Evolutionary conservation across 2,797 vertebrate genomes (phyloP), one percentile per base, ranked within the genome.

Genomic region (Danio albolineatus): DNA sequence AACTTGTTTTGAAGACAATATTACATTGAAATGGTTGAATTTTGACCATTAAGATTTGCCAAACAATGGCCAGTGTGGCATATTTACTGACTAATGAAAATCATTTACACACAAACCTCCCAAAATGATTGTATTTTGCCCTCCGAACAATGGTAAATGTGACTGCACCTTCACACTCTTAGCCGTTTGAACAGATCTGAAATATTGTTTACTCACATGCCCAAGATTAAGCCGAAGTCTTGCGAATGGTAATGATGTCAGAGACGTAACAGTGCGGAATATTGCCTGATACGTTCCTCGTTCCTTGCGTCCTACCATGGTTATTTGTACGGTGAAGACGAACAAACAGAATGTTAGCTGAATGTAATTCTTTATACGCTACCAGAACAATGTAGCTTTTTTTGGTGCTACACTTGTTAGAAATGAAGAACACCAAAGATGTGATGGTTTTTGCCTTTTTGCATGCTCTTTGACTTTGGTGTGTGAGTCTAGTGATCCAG

Each of bases 341-440:
- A 82, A 82, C 17, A 54, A 56, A 78, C 74, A 65, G 78, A 83
- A 84, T 84, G 80, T 81, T 78, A 75, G 83, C 82, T 73, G 86
- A 89, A 87, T 89, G 86, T 89, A 85, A 60, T 36, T 62, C 74
- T 78, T 76, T 62, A 75, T 80, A 74, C 69, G 61, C 44, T 76
- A 76, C 28, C 62, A 72, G 65, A 81, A 49, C 51, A 57, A 60
- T 67, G 81, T 79, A 82, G 83, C 78, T 73, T 76, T 61, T 28
- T 21, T 59, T 51, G 82, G 79, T 79, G 83, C 80, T 84, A 73
- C 67, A 36, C 65, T 81, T 77, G 83, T 69, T 44, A 70, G 51
- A 85, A 81, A 79, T 48, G 36, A 67, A 81, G 12, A 79, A 77
- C 84, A 83, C 84, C 86, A 87, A 87, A 87, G 86, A 87, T 64